Evolutionary conservation across 2,888 invertebrate genomes (phyloP), one percentile per base, ranked within the genome.

Genomic region (Leptinotarsa peninsularis): DNA sequence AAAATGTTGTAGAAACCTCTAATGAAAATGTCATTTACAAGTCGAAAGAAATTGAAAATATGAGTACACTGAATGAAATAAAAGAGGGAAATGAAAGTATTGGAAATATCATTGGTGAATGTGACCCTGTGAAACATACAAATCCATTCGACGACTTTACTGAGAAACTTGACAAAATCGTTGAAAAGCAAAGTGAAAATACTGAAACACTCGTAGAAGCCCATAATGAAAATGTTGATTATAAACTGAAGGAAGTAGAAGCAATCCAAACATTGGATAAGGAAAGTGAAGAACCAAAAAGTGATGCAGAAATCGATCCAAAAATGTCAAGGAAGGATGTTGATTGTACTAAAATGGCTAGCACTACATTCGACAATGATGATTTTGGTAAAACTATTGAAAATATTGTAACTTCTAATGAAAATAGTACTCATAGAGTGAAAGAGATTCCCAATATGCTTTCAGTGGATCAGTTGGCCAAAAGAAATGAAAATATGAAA

Each of bases 11-110:
- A 63, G 63, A 63, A 14, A 33, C n/a, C 5, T 10, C 0, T 63
- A 63, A 43, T 43, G 43, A 43, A 10, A 43, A 43, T 43, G 10
- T 33, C 33, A 33, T 43, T 43, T 10, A 10, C 0, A 2, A 43
- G 10, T 43, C 43, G 2, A 33, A 33, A 56, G 56, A 27, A 33
- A 56, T 49, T 56, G 56, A 69, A 69, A 43, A 69, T 56, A 56
- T 15, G 43, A 13, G 18, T 13, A 7, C 18, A 13, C 18, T 54
- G 18, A 10, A 23, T 69, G n/a, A 56, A 23, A 69, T 18, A 43
- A 56, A 69, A 17, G 17, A 54, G 14, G 54, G 27, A 21, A 15
- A 23, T 15, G 3, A 5, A 60, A 21, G 14, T 23, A 18, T 58
- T 58, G 58, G n/a, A 33, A 33, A 43, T n/a, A n/a, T 33, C 7